A percentile compares a stretch with the other conserved stretches of the same genome.
phyloP scores from a whole-genome alignment of 2,888 invertebrate species.

The Epirrhoe tristata region DNA sequence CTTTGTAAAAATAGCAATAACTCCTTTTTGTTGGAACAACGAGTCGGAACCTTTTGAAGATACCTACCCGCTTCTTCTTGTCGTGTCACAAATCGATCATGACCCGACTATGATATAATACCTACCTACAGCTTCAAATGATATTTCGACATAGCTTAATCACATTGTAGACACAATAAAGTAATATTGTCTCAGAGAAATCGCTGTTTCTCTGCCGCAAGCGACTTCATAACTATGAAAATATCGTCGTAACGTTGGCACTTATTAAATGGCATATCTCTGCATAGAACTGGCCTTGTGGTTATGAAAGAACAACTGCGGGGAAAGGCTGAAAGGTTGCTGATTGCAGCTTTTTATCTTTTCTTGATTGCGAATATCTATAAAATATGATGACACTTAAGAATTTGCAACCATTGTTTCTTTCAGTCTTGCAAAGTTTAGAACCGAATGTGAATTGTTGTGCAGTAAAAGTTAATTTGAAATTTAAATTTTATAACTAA shows the following conservation, averaged over 20 bases:
- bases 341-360: background rate
- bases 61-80: background rate
- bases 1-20: background rate
- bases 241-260: background rate
- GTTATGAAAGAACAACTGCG: conserved; percentile 10
- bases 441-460: background rate
- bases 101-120: background rate
- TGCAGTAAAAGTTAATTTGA: background rate
- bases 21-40: too few species aligned
- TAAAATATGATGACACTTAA: conserved; percentile 1
- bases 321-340: conserved; percentile 1
- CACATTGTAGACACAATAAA: conserved; percentile 36
- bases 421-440: conserved; percentile 2
- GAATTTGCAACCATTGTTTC: background rate
- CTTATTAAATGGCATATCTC: background rate
- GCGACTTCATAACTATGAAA: conserved; percentile 13
- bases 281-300: background rate
- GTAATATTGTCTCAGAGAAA: conserved; percentile 44
- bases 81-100: background rate
- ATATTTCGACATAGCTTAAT: conserved; percentile 12
- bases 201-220: conserved; percentile 43
- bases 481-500: background rate
- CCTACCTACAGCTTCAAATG: background rate
- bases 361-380: conserved; percentile 4
- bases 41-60: too few species aligned